phyloP scores from a whole-genome alignment of 2,888 invertebrate species.

The Epinotia nisella region DNA sequence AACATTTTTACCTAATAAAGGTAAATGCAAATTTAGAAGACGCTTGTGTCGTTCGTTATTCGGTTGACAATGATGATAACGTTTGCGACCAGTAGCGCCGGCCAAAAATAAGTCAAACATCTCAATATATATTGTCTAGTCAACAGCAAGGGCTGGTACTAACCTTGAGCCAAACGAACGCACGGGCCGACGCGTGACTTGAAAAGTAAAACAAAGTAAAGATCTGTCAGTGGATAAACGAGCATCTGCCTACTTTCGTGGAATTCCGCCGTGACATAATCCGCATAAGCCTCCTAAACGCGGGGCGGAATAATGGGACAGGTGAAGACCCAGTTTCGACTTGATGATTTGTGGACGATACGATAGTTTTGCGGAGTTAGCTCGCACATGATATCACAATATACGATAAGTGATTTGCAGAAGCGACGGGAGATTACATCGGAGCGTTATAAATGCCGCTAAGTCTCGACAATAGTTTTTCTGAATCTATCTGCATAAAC shows the following conservation, averaged over 20 bases:
- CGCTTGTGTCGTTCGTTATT: neutral
- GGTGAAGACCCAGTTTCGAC: slow-evolving; percentile 56
- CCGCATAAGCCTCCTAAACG: slow-evolving; percentile 63
- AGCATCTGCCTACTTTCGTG: slow-evolving; percentile 59
- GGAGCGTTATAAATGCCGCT: slow-evolving; percentile 9
- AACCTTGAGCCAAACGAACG: slow-evolving; percentile 46
- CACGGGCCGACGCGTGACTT: slow-evolving; percentile 54
- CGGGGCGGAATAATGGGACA: slow-evolving; percentile 59
- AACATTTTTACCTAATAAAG: neutral
- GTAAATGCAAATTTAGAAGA: neutral
- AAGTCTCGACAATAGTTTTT: slow-evolving; percentile 6
- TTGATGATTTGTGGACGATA: slow-evolving; percentile 54
- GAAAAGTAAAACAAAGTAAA: slow-evolving; percentile 61
- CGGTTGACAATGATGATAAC: neutral
- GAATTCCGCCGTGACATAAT: slow-evolving; percentile 59
- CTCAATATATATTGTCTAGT: slow-evolving; percentile 31
- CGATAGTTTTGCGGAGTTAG: slow-evolving; percentile 43
- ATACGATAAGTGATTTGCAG: slow-evolving; percentile 41
- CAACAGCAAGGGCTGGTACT: slow-evolving; percentile 36
- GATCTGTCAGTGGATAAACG: slow-evolving; percentile 63
- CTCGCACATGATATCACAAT: slow-evolving; percentile 41
- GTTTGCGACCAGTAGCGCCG: neutral
- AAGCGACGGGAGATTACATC: slow-evolving; percentile 29
- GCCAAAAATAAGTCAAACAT: neutral
- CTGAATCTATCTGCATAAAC: neutral